Percentiles rank a stretch among this genome's conserved stretches.
These are phyloP conservation scores for Zaprionus tsacasi DNA, from an alignment of 1,140 invertebrate genomes.

Conservation along the genomic window DNA sequence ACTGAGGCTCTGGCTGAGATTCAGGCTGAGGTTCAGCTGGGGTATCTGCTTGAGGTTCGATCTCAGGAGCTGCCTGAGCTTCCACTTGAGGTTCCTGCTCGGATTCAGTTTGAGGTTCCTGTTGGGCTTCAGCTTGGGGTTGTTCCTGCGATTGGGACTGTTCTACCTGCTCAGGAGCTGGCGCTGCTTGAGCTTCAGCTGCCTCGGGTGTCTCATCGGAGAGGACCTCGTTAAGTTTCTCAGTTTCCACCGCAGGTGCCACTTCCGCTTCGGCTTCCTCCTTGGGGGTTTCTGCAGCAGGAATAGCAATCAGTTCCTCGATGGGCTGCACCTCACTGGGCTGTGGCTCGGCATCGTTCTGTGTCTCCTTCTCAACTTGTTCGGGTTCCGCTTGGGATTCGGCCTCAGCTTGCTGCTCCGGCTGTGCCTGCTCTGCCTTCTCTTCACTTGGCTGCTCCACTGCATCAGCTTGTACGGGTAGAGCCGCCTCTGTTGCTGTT, in stretches of 20 bases:
- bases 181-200: background rate
- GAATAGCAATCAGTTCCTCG: background rate
- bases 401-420: background rate
- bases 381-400: background rate
- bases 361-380: conserved; percentile 10
- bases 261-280: background rate
- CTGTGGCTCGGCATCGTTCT: conserved; percentile 31
- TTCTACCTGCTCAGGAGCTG: no score
- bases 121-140: background rate
- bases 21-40: background rate
- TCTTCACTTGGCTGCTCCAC: conserved; percentile 14
- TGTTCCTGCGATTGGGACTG: background rate
- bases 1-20: background rate
- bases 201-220: conserved; percentile 9
- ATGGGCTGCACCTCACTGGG: background rate
- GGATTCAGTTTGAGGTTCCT: background rate
- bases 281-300: conserved; percentile 10
- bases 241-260: background rate
- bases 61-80: background rate
- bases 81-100: background rate
- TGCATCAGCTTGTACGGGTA: background rate
- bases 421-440: background rate
- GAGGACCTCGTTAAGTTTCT: background rate
- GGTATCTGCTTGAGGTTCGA: background rate
- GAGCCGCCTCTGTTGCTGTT: conserved; percentile 22